Evolutionary conservation across 1,140 invertebrate genomes (phyloP), one percentile per base, ranked within the genome.

Genomic region (Helicorthomorpha holstii): DNA sequence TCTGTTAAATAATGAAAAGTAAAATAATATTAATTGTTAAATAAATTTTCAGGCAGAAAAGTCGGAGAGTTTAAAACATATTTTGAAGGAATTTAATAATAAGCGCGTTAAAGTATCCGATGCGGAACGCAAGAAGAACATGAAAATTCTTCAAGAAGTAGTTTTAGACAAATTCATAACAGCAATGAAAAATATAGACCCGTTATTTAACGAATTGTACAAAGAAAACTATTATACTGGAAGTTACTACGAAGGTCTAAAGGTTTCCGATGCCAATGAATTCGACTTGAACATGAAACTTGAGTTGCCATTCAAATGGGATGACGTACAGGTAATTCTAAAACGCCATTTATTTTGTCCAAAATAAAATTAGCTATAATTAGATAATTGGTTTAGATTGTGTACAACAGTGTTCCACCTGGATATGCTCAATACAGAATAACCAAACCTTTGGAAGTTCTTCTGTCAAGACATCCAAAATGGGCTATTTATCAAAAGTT

Each of bases 231-330:
- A 14, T 38, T 53, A 52, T n/a, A 53, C 56, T 41, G 56, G 56
- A 1, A 57, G 56, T 26, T 55, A 53, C 42, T 57, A 48, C 42
- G 56, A 57, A 22, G 54, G 54, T 16, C 29, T 57, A 12, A 29
- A 50, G 23, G 51, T 57, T n/a, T 48, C 27, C 14, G 22, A 53
- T 10, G 56, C 56, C 22, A 53, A 49, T 19, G 56, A 57, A 46
- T 57, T 57, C 49, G 56, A 57, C 22, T 14, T 57, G 1, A 53
- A 57, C 45, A 24, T 56, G n/a, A 38, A 47, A 1, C 42, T 57
- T 27, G 7, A 24, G 3, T 51, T 57, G 1, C 41, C 41, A 4
- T 46, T 50, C 24, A 4, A 3, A 4, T 7, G 3, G 3, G 49
- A 48, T 22, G 29, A 50, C 4, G 22, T 42, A 3, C n/a, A 38